A percentile compares a stretch with the other conserved stretches of the same genome.
Conservation (phyloP, 2,888 invertebrate genomes). For the Rhingia campestris region DNA sequence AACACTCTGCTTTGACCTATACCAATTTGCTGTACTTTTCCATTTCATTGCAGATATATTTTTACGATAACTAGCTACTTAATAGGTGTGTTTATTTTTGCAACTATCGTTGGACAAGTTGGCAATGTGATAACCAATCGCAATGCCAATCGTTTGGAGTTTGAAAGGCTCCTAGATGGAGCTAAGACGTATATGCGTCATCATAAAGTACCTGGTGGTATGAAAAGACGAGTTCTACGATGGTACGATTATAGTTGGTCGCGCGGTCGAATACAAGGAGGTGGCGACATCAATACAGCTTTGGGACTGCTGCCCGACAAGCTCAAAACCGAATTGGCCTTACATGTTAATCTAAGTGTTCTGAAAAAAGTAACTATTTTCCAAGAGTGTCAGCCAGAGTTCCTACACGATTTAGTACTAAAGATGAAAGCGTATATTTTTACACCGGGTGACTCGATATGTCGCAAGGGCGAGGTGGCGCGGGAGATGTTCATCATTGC, state of each 20-base stretch:
- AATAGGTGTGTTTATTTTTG: slow-evolving; percentile 98
- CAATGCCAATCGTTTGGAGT: slow-evolving; percentile 97
- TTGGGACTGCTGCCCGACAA: slow-evolving; percentile 96
- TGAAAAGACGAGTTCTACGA: slow-evolving; percentile 96
- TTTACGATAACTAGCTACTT: slow-evolving; percentile 98
- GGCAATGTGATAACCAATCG: slow-evolving; percentile 98
- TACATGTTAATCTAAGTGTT: slow-evolving; percentile 97
- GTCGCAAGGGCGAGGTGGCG: slow-evolving; percentile 96
- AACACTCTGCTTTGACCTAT: neutral
- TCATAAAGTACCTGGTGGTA: slow-evolving; percentile 96
- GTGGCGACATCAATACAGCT: slow-evolving; percentile 97
- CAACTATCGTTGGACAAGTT: slow-evolving; percentile 98
- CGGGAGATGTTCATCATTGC: slow-evolving; percentile 99
- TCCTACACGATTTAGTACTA: slow-evolving; percentile 96
- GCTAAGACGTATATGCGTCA: slow-evolving; percentile 99
- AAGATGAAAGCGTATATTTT: slow-evolving; percentile 99
- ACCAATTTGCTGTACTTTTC: neutral
- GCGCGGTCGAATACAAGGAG: slow-evolving; percentile 96
- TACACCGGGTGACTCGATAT: slow-evolving; percentile 98
- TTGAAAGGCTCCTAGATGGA: slow-evolving; percentile 96
- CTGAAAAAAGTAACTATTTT: slow-evolving; percentile 98
- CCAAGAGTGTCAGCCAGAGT: slow-evolving; percentile 98
- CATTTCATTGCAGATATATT: slow-evolving; percentile 89
- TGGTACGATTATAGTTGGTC: slow-evolving; percentile 99
- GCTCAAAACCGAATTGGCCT: slow-evolving; percentile 96